Base-by-base conservation (phyloP, 2,888 invertebrate species). In the Nymphalis polychloros region DNA sequence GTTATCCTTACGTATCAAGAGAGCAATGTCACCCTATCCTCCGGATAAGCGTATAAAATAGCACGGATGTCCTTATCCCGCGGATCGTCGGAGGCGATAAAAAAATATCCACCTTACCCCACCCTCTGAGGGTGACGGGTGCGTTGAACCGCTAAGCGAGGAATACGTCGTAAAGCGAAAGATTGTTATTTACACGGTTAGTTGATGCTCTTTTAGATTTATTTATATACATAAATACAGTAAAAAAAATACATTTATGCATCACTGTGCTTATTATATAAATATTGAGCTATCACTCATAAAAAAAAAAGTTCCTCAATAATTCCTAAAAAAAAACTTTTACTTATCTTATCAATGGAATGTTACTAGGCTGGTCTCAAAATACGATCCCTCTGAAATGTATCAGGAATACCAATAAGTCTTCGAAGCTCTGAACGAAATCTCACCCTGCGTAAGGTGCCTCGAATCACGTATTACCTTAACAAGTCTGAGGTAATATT, bases 381-480 rank as follows among this genome's bases (percentile, higher is more conserved):
- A 63, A 64, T 71, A 65, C 60, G 23, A 60, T 31, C 17, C 17
- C n/a, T n/a, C 7, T 55, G 53, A 46, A 66, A 66, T 60, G 60
- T 48, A 53, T 27, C 31, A 23, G 46, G 46, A 48, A 48, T 35
- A 59, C 63, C 46, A 65, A 71, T 68, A 68, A 59, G 64, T 20
- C 59, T 59, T 57, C 57, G 61, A 68, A 63, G 64, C 67, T 57
- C 59, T 50, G 46, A 59, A 65, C 70, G 61, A 74, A 60, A 68
- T 66, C 67, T 63, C 65, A 67, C 70, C 68, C 67, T 70, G 70
- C 68, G 67, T 67, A 72, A 62, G 80, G 77, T 79, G 83, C 85
- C 88, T 82, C 88, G 88, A 90, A 90, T 90, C 89, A 87, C 86
- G 86, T 87, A 89, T 89, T 85, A 85, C 88, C 84, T 82, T 87